These are phyloP conservation scores for Drosophila villosipedis DNA, from an alignment of 2,888 invertebrate genomes.

Conservation along the genomic window DNA sequence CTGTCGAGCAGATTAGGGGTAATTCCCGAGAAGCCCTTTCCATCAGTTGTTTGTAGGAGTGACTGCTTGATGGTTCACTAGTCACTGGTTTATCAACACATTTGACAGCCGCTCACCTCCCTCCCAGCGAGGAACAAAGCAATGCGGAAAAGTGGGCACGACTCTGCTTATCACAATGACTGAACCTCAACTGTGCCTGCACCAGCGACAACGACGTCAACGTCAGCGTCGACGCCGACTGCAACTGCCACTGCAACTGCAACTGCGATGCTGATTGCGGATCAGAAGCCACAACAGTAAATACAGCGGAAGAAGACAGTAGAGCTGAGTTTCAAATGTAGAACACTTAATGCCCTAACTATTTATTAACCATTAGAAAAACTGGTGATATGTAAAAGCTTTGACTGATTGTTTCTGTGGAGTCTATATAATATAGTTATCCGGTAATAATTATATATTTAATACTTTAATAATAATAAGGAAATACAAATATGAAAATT, in stretches of 20 bases:
- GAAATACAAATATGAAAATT: not conserved
- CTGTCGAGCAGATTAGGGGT: not conserved
- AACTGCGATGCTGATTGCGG: constrained; percentile 1
- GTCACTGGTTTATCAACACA: constrained; percentile 22
- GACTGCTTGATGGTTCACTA: constrained; percentile 13
- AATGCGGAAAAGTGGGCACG: constrained; percentile 64
- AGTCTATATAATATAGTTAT: not conserved
- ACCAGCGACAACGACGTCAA: constrained; percentile 9
- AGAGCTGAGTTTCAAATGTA: not conserved
- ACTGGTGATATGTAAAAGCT: not conserved
- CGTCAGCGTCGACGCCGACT: not conserved
- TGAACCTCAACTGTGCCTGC: constrained; percentile 9
- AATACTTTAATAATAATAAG: too few species aligned
- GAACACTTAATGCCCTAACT: not conserved
- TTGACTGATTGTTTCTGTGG: not conserved
- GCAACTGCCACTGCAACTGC: constrained; percentile 4
- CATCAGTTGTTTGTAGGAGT: constrained; percentile 16
- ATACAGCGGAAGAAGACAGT: not conserved
- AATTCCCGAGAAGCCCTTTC: constrained; percentile 5
- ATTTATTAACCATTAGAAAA: not conserved
- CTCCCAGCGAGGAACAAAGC: constrained; percentile 36
- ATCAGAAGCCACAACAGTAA: not conserved
- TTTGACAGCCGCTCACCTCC: constrained; percentile 60
- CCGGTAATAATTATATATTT: not conserved
- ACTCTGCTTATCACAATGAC: constrained; percentile 28